Conservation (phyloP, 1,140 invertebrate genomes). For the Drosophila subobscura region DNA sequence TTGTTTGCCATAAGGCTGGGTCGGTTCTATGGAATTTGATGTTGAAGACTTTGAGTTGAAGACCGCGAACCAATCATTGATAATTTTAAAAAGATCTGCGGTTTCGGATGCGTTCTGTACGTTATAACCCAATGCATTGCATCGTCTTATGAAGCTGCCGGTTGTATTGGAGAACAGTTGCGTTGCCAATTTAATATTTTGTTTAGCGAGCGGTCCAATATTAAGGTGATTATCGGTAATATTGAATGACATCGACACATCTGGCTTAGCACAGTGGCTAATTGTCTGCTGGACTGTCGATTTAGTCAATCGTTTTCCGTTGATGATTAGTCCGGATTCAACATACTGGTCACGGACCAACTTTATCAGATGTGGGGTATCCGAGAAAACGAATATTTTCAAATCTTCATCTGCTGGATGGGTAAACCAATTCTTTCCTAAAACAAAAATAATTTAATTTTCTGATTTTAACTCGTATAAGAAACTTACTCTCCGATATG, state of each 20-base stretch:
- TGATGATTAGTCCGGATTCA: constrained; percentile 1
- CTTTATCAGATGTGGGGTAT: constrained; percentile 16
- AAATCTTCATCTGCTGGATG: constrained; percentile 9
- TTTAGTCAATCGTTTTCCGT: constrained; percentile 9
- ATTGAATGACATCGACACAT: constrained; percentile 15
- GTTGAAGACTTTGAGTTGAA: constrained; percentile 28
- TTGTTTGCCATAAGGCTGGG: constrained; percentile 15
- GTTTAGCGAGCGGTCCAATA: neutral
- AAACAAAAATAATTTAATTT: neutral
- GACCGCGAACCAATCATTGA: constrained; percentile 25
- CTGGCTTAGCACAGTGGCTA: neutral
- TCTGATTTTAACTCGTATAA: too few species aligned
- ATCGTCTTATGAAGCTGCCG: too few species aligned
- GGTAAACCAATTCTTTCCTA: neutral
- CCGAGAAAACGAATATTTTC: constrained; percentile 14
- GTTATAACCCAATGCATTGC: too few species aligned
- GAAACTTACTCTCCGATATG: constrained; percentile 24
- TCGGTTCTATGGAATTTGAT: constrained; percentile 5
- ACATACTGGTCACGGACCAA: constrained; percentile 5
- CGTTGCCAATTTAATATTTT: neutral
- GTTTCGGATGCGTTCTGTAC: constrained; percentile 25
- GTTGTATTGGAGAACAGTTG: neutral
- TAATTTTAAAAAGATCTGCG: constrained; percentile 2
- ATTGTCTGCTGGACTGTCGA: constrained; percentile 14
- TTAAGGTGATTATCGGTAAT: constrained; percentile 13